Evolutionary conservation across 37 sponge, comb jelly and placozoan species (phyloP), one percentile per base, ranked within the genome.

Genomic region (Oscarella lobularis): DNA sequence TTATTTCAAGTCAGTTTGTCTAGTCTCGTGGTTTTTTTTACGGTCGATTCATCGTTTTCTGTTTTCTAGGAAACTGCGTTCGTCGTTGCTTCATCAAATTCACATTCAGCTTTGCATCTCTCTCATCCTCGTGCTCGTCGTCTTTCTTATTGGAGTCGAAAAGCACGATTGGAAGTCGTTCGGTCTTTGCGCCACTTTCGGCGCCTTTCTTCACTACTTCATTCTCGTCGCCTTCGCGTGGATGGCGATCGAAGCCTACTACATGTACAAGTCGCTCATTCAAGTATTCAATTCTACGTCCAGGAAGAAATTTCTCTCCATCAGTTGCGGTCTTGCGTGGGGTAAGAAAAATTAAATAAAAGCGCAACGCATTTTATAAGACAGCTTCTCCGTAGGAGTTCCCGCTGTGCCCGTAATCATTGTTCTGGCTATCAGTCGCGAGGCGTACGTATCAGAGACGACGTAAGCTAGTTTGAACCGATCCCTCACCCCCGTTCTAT

Each of bases 91-190:
- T 35, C 71, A 29, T 5, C 71, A 14, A 5, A 4, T 68, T 68
- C 71, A 29, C 71, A 68, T 68, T 68, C 71, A 68, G 71, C 71
- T 68, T 5, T 68, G 6, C 71, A 5, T 20, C 31, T 68, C 29
- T 14, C 31, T 29, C 71, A 4, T 68, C 31, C 6, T 68, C 31
- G 33, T 68, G 71, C 29, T 14, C 6, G 31, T 14, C 71, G 31
- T 68, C 5, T 14, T 68, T 20, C 60, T 48, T 20, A 20, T 48
- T 20, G 60, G 60, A 27, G 20, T 20, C 14, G 60, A 48, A 48
- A 9, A 20, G 9, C 60, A 48, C 60, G 60, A 20, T 9, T 48
- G 60, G 60, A 48, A 48, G 60, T 27, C 60, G 60, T 20, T 27
- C 20, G 60, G 60, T 20, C 14, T 48, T 9, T 48, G 60, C 20